Evolutionary conservation across 1,140 invertebrate genomes (phyloP).

Genomic region (Euwallacea fornicatus): DNA sequence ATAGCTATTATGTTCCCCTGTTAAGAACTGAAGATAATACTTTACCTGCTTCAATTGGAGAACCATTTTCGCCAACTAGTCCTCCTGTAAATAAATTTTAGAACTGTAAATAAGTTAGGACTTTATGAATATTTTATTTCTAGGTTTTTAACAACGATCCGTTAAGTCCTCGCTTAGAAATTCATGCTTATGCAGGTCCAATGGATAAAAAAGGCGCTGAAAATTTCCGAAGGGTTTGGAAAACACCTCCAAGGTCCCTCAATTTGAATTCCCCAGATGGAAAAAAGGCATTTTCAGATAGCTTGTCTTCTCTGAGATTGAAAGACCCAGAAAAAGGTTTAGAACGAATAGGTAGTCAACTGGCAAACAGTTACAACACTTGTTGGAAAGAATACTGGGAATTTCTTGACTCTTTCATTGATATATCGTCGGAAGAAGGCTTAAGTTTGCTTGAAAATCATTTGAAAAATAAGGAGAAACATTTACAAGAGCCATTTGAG

Average conservation of each 20-base stretch:
- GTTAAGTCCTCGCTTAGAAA: constrained; percentile 68
- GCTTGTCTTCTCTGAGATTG: constrained; percentile 59
- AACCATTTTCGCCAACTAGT: constrained; percentile 68
- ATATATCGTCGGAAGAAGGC: constrained; percentile 72
- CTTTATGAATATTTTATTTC: constrained; percentile 39
- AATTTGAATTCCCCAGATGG: constrained; percentile 42
- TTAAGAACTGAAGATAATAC: constrained; percentile 73
- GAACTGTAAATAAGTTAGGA: no score
- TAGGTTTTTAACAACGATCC: constrained; percentile 66
- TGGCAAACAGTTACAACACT: constrained; percentile 75
- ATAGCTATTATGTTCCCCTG: constrained; percentile 84
- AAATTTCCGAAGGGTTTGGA: constrained; percentile 76
- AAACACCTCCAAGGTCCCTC: constrained; percentile 68
- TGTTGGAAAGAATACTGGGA: constrained; percentile 92
- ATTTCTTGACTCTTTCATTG: constrained; percentile 78
- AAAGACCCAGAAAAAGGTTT: constrained; percentile 82
- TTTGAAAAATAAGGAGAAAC: constrained; percentile 53
- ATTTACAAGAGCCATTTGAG: constrained; percentile 18
- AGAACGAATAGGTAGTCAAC: constrained; percentile 75
- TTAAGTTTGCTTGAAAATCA: constrained; percentile 73
- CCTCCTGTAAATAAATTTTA: constrained; percentile 60
- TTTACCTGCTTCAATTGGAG: constrained; percentile 70
- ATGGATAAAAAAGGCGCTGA: constrained; percentile 75
- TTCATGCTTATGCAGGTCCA: constrained; percentile 81
- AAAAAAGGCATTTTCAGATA: constrained; percentile 31